These are phyloP conservation scores for Hycleus phaleratus DNA, from an alignment of 1,140 invertebrate species.

Conservation along the genomic window DNA sequence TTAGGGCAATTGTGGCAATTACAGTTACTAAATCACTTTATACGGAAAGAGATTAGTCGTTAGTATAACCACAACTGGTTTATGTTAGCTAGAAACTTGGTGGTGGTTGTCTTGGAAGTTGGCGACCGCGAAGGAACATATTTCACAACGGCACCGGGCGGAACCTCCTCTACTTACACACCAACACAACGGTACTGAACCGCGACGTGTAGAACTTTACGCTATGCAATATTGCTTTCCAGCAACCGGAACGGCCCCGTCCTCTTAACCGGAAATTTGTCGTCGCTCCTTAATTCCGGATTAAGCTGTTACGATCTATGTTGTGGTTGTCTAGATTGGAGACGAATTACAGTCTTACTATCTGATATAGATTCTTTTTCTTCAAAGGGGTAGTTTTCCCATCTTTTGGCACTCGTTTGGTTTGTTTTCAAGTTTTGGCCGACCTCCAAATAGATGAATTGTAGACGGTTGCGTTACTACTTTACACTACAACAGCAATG, in stretches of 20 bases:
- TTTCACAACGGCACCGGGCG: constrained; percentile 26
- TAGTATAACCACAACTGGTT: constrained; percentile 18
- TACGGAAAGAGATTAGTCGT: constrained; percentile 26
- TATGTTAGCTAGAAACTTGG: neutral
- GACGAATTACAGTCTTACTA: constrained; percentile 9
- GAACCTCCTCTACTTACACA: constrained; percentile 10
- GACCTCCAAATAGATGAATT: constrained; percentile 30
- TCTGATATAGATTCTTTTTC: constrained; percentile 23
- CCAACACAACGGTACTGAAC: constrained; percentile 11
- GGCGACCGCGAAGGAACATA: constrained; percentile 31
- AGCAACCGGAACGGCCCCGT: no score
- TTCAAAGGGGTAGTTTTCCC: constrained; percentile 6
- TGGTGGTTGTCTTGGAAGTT: constrained; percentile 15
- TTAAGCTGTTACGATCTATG: no score
- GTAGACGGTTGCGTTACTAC: constrained; percentile 10
- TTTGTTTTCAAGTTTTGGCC: constrained; percentile 24
- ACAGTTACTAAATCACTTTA: constrained; percentile 27
- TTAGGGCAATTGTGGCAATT: constrained; percentile 25
- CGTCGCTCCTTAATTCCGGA: no score
- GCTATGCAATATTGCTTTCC: neutral
- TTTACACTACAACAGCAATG: constrained; percentile 14
- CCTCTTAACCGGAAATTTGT: no score
- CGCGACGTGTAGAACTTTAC: constrained; percentile 18
- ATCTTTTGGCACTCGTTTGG: constrained; percentile 10
- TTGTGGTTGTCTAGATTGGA: no score